Percentiles rank a stretch among this genome's conserved stretches.
phyloP scores from a whole-genome alignment of 2,113 vertebrate genomes.

The Nymphicus hollandicus region DNA sequence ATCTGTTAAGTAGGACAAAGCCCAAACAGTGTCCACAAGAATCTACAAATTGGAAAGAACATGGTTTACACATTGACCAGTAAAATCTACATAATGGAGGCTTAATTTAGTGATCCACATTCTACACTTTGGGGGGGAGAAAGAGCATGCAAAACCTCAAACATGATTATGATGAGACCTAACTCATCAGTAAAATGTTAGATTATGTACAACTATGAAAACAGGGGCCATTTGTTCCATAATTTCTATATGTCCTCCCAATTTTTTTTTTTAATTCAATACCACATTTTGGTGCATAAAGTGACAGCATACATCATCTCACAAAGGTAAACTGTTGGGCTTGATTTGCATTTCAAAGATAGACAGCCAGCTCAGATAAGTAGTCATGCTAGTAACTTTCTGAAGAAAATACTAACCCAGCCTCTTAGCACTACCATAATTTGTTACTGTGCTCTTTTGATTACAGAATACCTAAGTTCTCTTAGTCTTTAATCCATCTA shows the following conservation, averaged over 20 bases:
- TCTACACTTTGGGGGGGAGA: not conserved
- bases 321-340: not conserved
- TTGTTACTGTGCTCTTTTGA: not conserved
- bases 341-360: not conserved
- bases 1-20: slow-evolving; percentile 96
- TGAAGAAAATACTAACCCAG: not conserved
- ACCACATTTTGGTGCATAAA: not conserved
- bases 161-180: not conserved
- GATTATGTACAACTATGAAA: not conserved
- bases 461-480: not conserved
- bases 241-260: not conserved
- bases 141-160: not conserved
- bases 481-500: not conserved
- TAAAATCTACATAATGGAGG: not conserved
- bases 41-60: slow-evolving; percentile 77
- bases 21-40: slow-evolving; percentile 99
- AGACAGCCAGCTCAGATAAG: not conserved
- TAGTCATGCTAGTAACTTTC: not conserved
- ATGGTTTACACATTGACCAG: not conserved
- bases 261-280: not conserved
- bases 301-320: not conserved
- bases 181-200: not conserved
- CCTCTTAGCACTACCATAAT: not conserved
- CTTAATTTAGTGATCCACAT: not conserved
- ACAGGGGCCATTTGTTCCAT: not conserved